phyloP scores from a whole-genome alignment of 2,113 vertebrate genomes.

The Psettodes erumei region DNA sequence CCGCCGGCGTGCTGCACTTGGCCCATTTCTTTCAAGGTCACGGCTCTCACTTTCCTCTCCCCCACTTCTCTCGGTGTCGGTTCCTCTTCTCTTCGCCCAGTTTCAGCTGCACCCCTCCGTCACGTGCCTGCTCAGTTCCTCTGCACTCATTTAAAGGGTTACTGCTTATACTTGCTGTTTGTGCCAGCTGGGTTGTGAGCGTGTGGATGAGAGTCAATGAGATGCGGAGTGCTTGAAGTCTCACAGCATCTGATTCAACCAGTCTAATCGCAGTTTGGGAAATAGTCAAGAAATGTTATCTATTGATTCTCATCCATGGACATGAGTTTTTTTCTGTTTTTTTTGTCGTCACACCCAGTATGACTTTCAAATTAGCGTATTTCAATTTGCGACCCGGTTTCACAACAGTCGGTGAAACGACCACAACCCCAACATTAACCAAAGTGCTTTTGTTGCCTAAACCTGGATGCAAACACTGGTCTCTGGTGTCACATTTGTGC shows the following conservation, averaged over 20 bases:
- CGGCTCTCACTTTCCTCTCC: conserved; percentile 5
- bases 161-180: neutral
- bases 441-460: too few species aligned
- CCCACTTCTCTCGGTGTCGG: neutral
- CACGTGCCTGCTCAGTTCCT: neutral
- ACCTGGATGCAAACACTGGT: too few species aligned
- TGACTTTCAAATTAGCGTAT: too few species aligned
- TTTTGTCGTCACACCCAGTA: too few species aligned
- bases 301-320: too few species aligned
- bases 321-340: too few species aligned
- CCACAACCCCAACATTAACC: too few species aligned
- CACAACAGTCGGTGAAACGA: too few species aligned
- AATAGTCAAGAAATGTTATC: too few species aligned
- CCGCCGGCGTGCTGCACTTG: neutral
- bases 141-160: neutral
- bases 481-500: too few species aligned
- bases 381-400: too few species aligned
- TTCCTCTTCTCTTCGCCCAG: neutral
- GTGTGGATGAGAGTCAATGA: neutral
- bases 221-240: conserved; percentile 6
- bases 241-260: conserved; percentile 2
- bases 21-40: conserved; percentile 53
- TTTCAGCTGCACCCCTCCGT: neutral
- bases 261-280: too few species aligned
- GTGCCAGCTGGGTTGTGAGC: conserved; percentile 3